phyloP scores from a whole-genome alignment of 2,888 invertebrate species.

The Koerneria pararmatus region DNA sequence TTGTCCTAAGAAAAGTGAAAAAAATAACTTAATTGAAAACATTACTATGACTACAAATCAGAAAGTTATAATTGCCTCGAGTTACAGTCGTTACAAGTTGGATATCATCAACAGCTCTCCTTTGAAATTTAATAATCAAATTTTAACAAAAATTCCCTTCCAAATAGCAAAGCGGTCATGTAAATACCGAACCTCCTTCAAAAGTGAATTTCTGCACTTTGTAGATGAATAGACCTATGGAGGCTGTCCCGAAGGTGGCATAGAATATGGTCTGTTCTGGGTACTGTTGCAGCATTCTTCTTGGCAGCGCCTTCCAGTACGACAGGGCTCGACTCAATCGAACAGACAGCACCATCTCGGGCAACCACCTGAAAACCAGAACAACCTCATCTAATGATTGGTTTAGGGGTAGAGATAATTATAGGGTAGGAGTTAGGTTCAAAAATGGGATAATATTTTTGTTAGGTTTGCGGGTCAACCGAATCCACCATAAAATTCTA shows the following conservation, averaged over 20 bases:
- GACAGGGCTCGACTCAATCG: slow-evolving; percentile 16
- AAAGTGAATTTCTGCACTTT: slow-evolving; percentile 27
- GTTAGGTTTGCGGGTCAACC: too few relatives aligned
- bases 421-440: too few relatives aligned
- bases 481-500: too few relatives aligned
- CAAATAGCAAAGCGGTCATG: not conserved
- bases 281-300: slow-evolving; percentile 37
- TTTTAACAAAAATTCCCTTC: not conserved
- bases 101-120: not conserved
- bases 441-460: too few relatives aligned
- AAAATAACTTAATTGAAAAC: not conserved
- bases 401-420: too few relatives aligned
- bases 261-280: slow-evolving; percentile 46
- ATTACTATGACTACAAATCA: not conserved
- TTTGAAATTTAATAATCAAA: not conserved
- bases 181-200: slow-evolving; percentile 28
- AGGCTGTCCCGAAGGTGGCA: slow-evolving; percentile 47
- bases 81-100: not conserved
- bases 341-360: too few relatives aligned
- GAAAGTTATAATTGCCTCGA: not conserved
- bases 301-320: slow-evolving; percentile 19
- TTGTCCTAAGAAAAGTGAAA: too few relatives aligned
- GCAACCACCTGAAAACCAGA: too few relatives aligned
- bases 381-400: too few relatives aligned
- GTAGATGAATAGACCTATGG: slow-evolving; percentile 32